Evolutionary conservation across 2,797 vertebrate genomes (phyloP).

Genomic region (Falco berigora): DNA sequence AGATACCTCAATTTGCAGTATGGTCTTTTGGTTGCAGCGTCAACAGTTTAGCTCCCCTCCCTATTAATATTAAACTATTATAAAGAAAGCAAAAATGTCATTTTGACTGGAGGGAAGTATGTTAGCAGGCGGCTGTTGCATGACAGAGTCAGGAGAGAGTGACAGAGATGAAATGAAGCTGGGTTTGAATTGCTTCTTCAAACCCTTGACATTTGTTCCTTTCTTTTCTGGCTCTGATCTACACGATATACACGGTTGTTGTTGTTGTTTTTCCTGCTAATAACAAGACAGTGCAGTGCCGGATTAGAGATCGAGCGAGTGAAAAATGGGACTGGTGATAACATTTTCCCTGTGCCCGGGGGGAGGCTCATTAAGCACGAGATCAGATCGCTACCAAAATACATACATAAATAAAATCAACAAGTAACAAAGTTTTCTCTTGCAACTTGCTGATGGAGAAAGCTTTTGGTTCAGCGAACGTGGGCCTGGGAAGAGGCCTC

Average conservation of each 20-base stretch:
- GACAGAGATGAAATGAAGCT: constrained; percentile 49
- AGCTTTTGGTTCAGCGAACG: constrained; percentile 65
- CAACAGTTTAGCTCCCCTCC: constrained; percentile 6
- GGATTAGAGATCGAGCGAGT: constrained; percentile 13
- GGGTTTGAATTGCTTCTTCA: constrained; percentile 52
- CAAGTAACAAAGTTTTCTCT: constrained; percentile 76
- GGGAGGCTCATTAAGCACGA: constrained; percentile 11
- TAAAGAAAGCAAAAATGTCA: constrained; percentile 24
- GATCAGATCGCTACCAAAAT: neutral
- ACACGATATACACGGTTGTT: constrained; percentile 17
- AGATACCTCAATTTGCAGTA: constrained; percentile 13
- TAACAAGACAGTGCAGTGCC: constrained; percentile 30
- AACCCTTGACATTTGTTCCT: constrained; percentile 60
- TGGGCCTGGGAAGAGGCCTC: constrained; percentile 64
- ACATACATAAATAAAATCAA: constrained; percentile 64
- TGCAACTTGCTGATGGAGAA: constrained; percentile 74
- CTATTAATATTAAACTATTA: constrained; percentile 43
- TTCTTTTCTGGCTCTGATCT: constrained; percentile 58
- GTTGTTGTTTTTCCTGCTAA: constrained; percentile 37
- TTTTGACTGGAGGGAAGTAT: neutral
- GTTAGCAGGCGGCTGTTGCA: neutral
- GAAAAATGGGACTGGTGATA: constrained; percentile 15
- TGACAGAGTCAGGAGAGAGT: constrained; percentile 44
- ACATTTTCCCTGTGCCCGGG: neutral
- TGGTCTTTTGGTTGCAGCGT: neutral